Conservation (phyloP, 2,113 vertebrate genomes). For the Echinops telfairi region DNA sequence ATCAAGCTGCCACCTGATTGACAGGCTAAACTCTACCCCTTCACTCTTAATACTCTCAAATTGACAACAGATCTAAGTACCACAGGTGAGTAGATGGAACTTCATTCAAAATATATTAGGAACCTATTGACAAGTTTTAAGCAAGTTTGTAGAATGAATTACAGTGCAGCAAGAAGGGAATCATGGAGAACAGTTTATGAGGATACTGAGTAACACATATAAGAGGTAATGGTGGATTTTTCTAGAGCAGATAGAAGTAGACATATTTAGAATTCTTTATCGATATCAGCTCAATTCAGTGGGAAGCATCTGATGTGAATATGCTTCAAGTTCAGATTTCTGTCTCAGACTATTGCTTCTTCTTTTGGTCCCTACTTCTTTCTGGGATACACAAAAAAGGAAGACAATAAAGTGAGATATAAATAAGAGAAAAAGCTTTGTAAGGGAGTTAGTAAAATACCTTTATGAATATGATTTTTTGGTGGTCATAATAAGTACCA, state of each 20-base stretch:
- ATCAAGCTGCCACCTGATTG: no score
- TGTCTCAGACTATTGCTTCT: neutral
- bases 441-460: neutral
- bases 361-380: neutral
- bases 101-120: conserved; percentile 47
- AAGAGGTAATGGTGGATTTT: neutral
- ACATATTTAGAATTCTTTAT: neutral
- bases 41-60: no score
- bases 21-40: no score
- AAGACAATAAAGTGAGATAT: conserved; percentile 7
- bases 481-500: neutral
- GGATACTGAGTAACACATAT: neutral
- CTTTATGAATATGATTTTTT: neutral
- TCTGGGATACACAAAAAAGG: neutral
- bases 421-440: neutral
- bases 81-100: neutral
- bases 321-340: conserved; percentile 7
- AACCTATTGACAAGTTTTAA: conserved; percentile 12
- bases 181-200: neutral
- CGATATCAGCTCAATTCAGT: neutral
- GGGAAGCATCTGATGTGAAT: neutral
- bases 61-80: no score
- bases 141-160: neutral
- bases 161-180: neutral
- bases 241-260: neutral